Evolutionary conservation across 1,140 invertebrate species (phyloP).

Genomic region (Tetranychus cinnabarinus): DNA sequence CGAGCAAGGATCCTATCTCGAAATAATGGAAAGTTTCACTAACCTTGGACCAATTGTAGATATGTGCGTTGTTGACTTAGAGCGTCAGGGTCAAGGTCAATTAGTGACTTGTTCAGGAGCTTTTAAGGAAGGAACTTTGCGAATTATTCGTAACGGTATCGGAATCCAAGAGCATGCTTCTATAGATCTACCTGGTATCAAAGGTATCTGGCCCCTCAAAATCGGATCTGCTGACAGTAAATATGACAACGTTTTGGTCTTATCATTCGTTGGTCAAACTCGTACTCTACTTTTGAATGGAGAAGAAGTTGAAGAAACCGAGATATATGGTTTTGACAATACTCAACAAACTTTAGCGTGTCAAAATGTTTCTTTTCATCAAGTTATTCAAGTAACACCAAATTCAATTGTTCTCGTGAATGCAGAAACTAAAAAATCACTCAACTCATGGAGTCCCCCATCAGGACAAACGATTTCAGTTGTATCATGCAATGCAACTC

Average conservation of each 20-base stretch:
- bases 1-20: constrained; percentile 66
- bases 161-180: constrained; percentile 92
- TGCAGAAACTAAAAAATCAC: constrained; percentile 35
- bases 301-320: constrained; percentile 91
- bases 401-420: constrained; percentile 40
- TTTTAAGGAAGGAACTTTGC: constrained; percentile 87
- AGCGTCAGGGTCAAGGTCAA: constrained; percentile 88
- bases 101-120: constrained; percentile 89
- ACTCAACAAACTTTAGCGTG: constrained; percentile 80
- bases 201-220: constrained; percentile 84
- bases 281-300: constrained; percentile 63
- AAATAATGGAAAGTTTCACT: constrained; percentile 83
- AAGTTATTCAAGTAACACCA: constrained; percentile 48
- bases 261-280: constrained; percentile 83
- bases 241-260: constrained; percentile 64
- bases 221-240: constrained; percentile 32
- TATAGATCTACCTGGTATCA: constrained; percentile 87
- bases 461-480: constrained; percentile 56
- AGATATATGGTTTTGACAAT: constrained; percentile 55
- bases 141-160: constrained; percentile 91
- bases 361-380: constrained; percentile 44
- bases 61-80: constrained; percentile 89
- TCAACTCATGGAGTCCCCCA: constrained; percentile 50
- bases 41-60: constrained; percentile 93
- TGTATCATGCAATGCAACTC: constrained; percentile 53